These are phyloP conservation scores for Yponomeuta sedellus DNA, from an alignment of 2,888 invertebrate species.

Conservation along the genomic window DNA sequence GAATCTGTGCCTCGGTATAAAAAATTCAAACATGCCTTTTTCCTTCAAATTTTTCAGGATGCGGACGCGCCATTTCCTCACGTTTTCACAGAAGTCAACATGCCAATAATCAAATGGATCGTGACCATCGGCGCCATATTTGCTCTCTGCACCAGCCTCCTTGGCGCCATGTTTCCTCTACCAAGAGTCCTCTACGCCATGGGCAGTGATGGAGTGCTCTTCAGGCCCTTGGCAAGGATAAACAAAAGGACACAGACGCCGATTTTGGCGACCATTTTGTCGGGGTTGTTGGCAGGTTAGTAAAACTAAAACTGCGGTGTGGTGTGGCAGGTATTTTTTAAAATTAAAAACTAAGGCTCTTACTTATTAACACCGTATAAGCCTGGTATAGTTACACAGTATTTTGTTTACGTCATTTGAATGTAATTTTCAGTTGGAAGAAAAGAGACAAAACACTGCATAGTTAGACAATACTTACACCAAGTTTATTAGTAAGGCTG, in stretches of 20 bases:
- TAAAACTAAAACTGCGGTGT: not conserved
- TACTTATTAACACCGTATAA: no score
- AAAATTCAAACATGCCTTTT: no score
- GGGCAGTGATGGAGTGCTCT: constrained; percentile 92
- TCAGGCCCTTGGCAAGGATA: constrained; percentile 82
- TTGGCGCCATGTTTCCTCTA: constrained; percentile 92
- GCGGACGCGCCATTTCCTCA: constrained; percentile 90
- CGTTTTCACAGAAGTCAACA: constrained; percentile 86
- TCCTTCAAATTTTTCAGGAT: constrained; percentile 68
- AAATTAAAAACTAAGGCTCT: no score
- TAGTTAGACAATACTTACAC: no score
- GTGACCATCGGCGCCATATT: constrained; percentile 94
- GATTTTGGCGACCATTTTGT: constrained; percentile 83
- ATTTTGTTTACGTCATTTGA: no score
- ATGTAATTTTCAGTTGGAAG: no score
- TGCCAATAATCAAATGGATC: constrained; percentile 89
- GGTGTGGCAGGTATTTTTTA: constrained; percentile 13
- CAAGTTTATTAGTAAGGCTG: no score
- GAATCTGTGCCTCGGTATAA: no score
- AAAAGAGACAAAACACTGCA: no score
- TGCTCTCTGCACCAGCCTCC: constrained; percentile 90
- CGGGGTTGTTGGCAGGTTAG: constrained; percentile 85
- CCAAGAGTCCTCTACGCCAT: constrained; percentile 93
- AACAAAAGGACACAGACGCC: constrained; percentile 87
- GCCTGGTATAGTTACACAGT: no score